A percentile compares a stretch with the other conserved stretches of the same genome.
These are phyloP conservation scores for Lonchura striata DNA, from an alignment of 2,113 vertebrate species.

Conservation along the genomic window DNA sequence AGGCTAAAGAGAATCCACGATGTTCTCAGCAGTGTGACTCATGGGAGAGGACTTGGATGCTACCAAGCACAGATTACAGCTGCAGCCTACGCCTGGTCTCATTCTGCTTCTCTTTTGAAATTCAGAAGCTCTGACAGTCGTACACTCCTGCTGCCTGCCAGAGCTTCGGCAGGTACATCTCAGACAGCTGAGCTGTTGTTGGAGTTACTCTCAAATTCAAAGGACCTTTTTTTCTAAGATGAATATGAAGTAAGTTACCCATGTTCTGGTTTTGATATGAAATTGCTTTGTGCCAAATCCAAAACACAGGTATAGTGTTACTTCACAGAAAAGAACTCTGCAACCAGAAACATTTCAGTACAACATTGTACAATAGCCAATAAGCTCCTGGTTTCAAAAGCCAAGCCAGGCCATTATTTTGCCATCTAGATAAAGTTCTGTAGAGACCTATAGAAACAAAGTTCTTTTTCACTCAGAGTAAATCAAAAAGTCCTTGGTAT, in stretches of 20 bases:
- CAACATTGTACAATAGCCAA: background rate
- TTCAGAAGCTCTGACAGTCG: slow-evolving; percentile 12
- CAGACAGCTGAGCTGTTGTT: background rate
- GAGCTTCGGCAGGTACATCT: slow-evolving; percentile 18
- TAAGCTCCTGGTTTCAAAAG: background rate
- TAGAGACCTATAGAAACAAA: background rate
- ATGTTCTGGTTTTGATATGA: background rate
- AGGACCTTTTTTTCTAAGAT: background rate
- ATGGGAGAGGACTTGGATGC: slow-evolving; percentile 26
- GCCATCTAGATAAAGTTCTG: background rate
- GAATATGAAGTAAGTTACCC: background rate
- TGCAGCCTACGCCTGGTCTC: slow-evolving; percentile 50
- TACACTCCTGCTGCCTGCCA: background rate
- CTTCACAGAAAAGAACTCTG: background rate
- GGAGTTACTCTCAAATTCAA: background rate
- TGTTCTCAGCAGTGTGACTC: slow-evolving; percentile 44
- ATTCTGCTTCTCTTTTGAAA: slow-evolving; percentile 36
- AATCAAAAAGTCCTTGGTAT: background rate
- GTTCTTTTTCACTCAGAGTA: background rate
- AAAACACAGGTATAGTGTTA: background rate
- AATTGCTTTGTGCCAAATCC: background rate
- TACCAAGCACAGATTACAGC: slow-evolving; percentile 50
- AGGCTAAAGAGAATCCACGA: slow-evolving; percentile 19
- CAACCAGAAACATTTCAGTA: background rate
- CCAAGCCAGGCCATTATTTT: background rate